Conservation (phyloP, 2,888 invertebrate species). For the Hypomecis punctinalis region DNA sequence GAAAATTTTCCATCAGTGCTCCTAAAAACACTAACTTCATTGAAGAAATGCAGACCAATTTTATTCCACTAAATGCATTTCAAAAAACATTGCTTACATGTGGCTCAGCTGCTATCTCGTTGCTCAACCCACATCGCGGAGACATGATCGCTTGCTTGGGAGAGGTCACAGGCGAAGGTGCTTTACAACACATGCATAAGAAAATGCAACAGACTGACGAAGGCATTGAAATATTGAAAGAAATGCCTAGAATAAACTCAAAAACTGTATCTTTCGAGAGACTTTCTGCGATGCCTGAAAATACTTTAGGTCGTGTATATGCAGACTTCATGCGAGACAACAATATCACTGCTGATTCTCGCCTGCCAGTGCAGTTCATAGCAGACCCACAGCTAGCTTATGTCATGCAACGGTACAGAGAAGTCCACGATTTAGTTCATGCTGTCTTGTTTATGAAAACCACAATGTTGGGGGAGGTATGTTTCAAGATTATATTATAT, state of each 20-base stretch:
- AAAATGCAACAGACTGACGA: slow-evolving; percentile 92
- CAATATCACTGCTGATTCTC: slow-evolving; percentile 96
- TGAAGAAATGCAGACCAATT: slow-evolving; percentile 86
- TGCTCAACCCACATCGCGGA: slow-evolving; percentile 91
- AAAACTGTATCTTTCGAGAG: slow-evolving; percentile 90
- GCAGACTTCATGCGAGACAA: slow-evolving; percentile 92
- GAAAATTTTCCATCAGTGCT: slow-evolving; percentile 49
- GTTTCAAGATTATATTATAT: slow-evolving; percentile 11
- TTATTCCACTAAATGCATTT: slow-evolving; percentile 87
- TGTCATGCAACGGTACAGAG: slow-evolving; percentile 98
- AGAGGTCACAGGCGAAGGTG: slow-evolving; percentile 92
- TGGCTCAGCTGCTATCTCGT: slow-evolving; percentile 94
- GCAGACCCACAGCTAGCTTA: slow-evolving; percentile 96
- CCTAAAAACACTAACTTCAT: slow-evolving; percentile 76
- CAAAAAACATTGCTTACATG: slow-evolving; percentile 91
- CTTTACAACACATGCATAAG: slow-evolving; percentile 89
- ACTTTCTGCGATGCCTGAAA: slow-evolving; percentile 89
- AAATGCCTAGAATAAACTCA: slow-evolving; percentile 95
- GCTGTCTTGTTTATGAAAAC: slow-evolving; percentile 96
- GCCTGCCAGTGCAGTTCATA: slow-evolving; percentile 95
- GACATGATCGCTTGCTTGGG: slow-evolving; percentile 98
- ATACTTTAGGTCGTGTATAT: slow-evolving; percentile 95
- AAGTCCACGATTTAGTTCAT: slow-evolving; percentile 98
- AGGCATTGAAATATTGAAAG: slow-evolving; percentile 90
- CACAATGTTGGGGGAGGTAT: slow-evolving; percentile 93